Evolutionary conservation across 2,113 vertebrate genomes (phyloP).

Genomic region (Melanotaenia duboulayi): DNA sequence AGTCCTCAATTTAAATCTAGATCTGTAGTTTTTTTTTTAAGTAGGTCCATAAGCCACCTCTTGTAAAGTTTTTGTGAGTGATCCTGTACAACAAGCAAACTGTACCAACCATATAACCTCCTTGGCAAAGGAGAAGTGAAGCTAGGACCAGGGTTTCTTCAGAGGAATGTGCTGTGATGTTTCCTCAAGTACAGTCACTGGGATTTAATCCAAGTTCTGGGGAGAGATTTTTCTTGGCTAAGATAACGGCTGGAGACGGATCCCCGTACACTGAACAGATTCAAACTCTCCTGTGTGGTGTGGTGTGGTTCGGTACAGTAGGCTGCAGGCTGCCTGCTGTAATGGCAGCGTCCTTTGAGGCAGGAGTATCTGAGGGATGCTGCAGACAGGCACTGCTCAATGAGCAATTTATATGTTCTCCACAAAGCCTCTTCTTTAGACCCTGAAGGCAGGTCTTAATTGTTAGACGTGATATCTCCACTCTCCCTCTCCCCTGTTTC

Average conservation of each 20-base stretch:
- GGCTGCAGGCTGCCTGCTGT: constrained; percentile 44
- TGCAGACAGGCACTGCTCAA: constrained; percentile 70
- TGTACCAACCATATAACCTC: no score
- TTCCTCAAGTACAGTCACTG: constrained; percentile 5
- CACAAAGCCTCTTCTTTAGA: constrained; percentile 75
- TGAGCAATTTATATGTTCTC: constrained; percentile 80
- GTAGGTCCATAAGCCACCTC: no score
- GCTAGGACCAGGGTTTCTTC: constrained; percentile 15
- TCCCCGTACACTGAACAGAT: constrained; percentile 48
- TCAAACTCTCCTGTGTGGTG: constrained; percentile 38
- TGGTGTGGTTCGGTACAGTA: constrained; percentile 9
- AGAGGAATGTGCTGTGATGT: constrained; percentile 15
- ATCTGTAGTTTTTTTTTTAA: no score
- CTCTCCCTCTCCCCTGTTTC: constrained; percentile 60
- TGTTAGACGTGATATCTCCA: constrained; percentile 79
- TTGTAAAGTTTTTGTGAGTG: neutral
- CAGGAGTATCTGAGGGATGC: constrained; percentile 65
- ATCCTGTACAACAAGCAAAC: neutral
- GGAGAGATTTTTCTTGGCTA: neutral
- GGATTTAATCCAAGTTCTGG: constrained; percentile 50
- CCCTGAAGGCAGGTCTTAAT: constrained; percentile 81
- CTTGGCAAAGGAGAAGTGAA: constrained; percentile 7
- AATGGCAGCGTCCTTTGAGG: constrained; percentile 62
- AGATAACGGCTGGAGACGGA: constrained; percentile 27
- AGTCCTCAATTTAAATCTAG: no score